Evolutionary conservation across 2,888 invertebrate genomes (phyloP).

Genomic region (Oxytorus armatus): DNA sequence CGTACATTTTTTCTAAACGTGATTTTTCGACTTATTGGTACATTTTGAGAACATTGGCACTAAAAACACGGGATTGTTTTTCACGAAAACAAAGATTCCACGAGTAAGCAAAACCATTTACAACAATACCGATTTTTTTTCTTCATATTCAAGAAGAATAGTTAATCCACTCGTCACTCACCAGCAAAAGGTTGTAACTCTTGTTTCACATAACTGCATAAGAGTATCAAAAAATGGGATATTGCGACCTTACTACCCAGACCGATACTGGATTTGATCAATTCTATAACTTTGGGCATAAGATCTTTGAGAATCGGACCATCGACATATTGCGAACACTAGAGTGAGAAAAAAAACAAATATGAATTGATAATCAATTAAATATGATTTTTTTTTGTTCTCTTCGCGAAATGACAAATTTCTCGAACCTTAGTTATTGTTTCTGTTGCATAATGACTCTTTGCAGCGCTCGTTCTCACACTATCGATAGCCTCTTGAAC

Average conservation of each 20-base stretch:
- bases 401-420: not conserved
- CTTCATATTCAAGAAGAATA: no score
- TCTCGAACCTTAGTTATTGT: conserved; percentile 90
- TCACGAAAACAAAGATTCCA: no score
- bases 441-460: conserved; percentile 94
- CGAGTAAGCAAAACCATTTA: no score
- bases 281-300: conserved; percentile 92
- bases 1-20: no score
- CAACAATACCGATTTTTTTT: no score
- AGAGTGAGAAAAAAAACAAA: conserved; percentile 61
- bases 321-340: conserved; percentile 91
- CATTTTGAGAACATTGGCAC: no score
- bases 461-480: conserved; percentile 92
- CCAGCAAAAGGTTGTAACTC: conserved; percentile 87
- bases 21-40: no score
- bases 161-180: no score
- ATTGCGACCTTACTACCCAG: conserved; percentile 94
- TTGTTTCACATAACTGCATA: conserved; percentile 85
- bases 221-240: conserved; percentile 91
- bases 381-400: not conserved
- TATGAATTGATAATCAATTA: conserved; percentile 18
- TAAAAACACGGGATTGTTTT: no score
- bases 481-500: conserved; percentile 92
- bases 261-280: conserved; percentile 92
- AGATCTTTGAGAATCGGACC: conserved; percentile 91